phyloP scores from a whole-genome alignment of 1,140 invertebrate genomes.

The Venustaconcha ellipsiformis region DNA sequence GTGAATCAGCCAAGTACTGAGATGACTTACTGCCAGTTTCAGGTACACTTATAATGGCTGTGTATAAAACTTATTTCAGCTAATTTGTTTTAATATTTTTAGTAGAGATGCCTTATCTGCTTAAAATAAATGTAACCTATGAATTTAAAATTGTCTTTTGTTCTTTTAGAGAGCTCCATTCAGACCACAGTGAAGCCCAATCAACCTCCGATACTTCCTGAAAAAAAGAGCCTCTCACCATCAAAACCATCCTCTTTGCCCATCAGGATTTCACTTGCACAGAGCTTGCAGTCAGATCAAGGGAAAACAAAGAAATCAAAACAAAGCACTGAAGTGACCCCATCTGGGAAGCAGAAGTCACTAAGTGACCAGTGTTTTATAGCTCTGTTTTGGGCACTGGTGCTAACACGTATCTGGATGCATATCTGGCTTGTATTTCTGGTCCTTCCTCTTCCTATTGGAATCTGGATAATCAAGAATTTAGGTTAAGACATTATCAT shows the following conservation, averaged over 20 bases:
- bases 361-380: slow-evolving; percentile 77
- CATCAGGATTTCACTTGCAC: background rate
- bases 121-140: no score
- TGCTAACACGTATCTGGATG: slow-evolving; percentile 79
- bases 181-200: slow-evolving; percentile 10
- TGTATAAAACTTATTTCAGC: no score
- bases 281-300: background rate
- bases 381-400: slow-evolving; percentile 77
- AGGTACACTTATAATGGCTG: no score
- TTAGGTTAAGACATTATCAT: slow-evolving; percentile 64
- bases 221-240: background rate
- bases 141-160: no score
- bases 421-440: slow-evolving; percentile 78
- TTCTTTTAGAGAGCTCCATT: background rate
- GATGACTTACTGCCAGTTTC: no score
- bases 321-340: slow-evolving; percentile 7
- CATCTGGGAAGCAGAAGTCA: slow-evolving; percentile 30
- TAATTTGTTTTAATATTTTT: no score
- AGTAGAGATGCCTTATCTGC: no score
- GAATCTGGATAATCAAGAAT: slow-evolving; percentile 76
- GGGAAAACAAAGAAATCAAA: background rate
- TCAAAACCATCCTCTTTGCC: slow-evolving; percentile 1
- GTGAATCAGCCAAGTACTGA: no score
- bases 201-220: background rate
- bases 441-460: slow-evolving; percentile 76